Percentiles rank a stretch among this genome's conserved stretches.
These are phyloP conservation scores for Centropus unirufus DNA, from an alignment of 2,113 vertebrate genomes.

Conservation along the genomic window DNA sequence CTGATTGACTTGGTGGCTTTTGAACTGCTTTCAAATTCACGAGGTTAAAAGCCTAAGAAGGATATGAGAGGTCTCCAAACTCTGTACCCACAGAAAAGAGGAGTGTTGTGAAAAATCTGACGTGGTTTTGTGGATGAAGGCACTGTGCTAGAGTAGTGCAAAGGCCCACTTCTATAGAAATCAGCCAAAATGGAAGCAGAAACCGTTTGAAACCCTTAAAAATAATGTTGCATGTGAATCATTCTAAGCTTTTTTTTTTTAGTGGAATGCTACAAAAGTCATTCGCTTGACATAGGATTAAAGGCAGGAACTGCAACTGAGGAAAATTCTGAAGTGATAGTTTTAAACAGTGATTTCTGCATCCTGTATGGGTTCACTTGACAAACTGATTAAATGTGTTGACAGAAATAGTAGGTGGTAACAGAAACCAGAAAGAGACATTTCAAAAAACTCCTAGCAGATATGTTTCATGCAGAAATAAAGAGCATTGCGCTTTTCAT, in stretches of 20 bases:
- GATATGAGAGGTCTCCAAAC: background rate
- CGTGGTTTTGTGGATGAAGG: background rate
- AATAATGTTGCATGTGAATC: background rate
- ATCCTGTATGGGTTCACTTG: background rate
- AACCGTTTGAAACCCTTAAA: background rate
- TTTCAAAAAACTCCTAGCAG: background rate
- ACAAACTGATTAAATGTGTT: background rate
- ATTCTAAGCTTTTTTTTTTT: background rate
- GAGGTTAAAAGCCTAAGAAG: background rate
- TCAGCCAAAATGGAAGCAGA: background rate
- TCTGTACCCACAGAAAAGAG: background rate
- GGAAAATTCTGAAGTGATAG: background rate
- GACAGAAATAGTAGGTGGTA: conserved; percentile 19
- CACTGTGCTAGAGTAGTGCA: background rate
- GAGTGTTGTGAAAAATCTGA: background rate
- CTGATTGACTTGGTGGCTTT: background rate
- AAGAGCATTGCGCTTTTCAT: background rate
- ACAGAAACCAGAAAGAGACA: background rate
- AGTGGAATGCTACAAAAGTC: background rate
- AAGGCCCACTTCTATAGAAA: background rate
- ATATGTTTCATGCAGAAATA: no score
- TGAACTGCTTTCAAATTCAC: background rate
- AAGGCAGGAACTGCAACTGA: background rate
- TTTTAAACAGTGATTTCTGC: background rate
- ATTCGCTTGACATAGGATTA: background rate